Base-by-base conservation (phyloP, 30 jellyfish, hydroid and myxozoan genomes). In the Hydractinia echinata region DNA sequence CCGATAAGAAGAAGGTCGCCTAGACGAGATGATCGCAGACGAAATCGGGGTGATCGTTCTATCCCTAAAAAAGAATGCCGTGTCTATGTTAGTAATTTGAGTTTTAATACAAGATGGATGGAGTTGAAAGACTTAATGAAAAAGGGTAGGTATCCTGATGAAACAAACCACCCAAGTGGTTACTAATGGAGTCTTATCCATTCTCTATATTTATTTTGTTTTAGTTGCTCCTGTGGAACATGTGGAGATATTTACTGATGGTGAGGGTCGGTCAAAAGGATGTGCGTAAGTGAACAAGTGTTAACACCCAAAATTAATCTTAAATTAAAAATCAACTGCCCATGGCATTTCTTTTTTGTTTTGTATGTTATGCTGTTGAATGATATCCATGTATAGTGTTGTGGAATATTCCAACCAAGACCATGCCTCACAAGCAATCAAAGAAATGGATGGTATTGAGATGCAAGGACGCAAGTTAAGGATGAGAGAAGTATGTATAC, bases 101-200 rank as follows among this genome's bases (percentile, higher is more conserved):
- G 94, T 16, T 93, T 84, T 77, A 96, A 93, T 21, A 55, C 91
- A 69, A 87, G 82, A 76, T 93, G 99, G 99, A 94, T 84, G 80
- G 95, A 93, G 73, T 89, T 93, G 66, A 93, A 93, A 82, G 99
- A 93, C 72, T 71, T 93, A 21, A 93, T 93, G 99, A 93, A 90
- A 77, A 93, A 93, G 81, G 95, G 99, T 93, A 77, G 51, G 88
- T 49, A 10, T 58, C 15, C 15, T 58, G 69, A 58, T 58, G 19
- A 0, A 13, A 16, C 19, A 58, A 58, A 58, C 69, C 69, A 58
- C 3, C 2, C 3, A 3, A 58, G 19, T 6, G 9, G 9, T 64
- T 6, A 7, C 9, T 6, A 8, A 2, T 64, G 74, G 7, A 2
- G 19, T 11, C 7, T 64, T 64, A 13, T 7, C 18, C 9, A 6